These are phyloP conservation scores for Willowsia nigromaculata DNA, from an alignment of 2,888 invertebrate genomes.

Conservation along the genomic window DNA sequence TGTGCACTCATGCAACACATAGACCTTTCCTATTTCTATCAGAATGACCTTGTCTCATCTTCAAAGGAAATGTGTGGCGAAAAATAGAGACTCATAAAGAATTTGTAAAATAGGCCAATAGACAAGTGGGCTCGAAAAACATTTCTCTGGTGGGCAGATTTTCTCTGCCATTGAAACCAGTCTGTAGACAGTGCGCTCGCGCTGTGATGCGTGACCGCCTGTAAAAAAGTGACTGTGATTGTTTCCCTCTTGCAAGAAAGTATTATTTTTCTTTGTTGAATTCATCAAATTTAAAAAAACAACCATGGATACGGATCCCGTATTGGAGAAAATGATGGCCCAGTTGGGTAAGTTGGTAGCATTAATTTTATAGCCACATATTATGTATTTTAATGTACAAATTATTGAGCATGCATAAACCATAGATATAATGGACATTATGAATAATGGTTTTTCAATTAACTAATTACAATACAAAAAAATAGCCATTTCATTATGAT, in stretches of 20 bases:
- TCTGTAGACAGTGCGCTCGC: neutral
- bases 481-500: too few species aligned
- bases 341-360: conserved; percentile 63
- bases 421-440: neutral
- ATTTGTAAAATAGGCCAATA: neutral
- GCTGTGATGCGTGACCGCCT: neutral
- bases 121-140: too few species aligned
- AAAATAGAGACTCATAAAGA: neutral
- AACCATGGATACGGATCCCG: conserved; percentile 68
- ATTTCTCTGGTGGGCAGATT: neutral
- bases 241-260: neutral
- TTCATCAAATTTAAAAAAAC: too few species aligned
- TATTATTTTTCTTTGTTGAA: too few species aligned
- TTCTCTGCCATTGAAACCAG: neutral
- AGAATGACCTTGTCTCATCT: neutral
- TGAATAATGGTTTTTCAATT: too few species aligned
- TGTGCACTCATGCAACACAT: neutral
- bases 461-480: too few species aligned
- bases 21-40: neutral
- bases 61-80: neutral
- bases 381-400: neutral
- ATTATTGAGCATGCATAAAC: neutral
- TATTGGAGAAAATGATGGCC: conserved; percentile 57
- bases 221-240: neutral
- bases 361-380: too few species aligned